Conservation (phyloP, 1,140 invertebrate genomes). For the Drosophila lacertosa region DNA sequence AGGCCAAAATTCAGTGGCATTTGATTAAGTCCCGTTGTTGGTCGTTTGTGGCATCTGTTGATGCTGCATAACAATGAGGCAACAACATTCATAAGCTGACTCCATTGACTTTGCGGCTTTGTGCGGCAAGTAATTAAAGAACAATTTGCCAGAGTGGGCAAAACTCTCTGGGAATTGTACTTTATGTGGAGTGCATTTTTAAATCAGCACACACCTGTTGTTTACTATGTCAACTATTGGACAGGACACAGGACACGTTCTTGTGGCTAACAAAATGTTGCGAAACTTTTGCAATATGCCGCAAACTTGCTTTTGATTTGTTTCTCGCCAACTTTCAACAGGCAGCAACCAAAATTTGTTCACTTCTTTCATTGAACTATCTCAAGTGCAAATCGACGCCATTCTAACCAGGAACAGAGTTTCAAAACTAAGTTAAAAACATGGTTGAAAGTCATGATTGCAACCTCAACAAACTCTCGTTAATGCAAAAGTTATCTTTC, state of each 20-base stretch:
- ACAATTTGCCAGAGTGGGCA: constrained; percentile 65
- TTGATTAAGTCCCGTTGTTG: constrained; percentile 63
- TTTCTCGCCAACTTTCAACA: background rate
- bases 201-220: constrained; percentile 73
- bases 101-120: constrained; percentile 57
- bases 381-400: constrained; percentile 16
- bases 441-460: constrained; percentile 2
- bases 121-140: constrained; percentile 77
- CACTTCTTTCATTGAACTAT: constrained; percentile 23
- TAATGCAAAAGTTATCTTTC: constrained; percentile 1
- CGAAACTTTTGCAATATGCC: constrained; percentile 75
- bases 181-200: constrained; percentile 29
- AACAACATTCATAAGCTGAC: constrained; percentile 70
- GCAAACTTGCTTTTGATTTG: constrained; percentile 52
- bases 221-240: no score
- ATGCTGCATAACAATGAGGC: constrained; percentile 73
- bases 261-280: constrained; percentile 54
- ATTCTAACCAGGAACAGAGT: background rate
- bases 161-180: constrained; percentile 27
- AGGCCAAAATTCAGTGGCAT: constrained; percentile 37
- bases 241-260: background rate
- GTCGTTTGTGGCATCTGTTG: constrained; percentile 65
- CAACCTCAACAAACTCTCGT: constrained; percentile 1
- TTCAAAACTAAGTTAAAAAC: constrained; percentile 1
- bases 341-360: background rate